Evolutionary conservation across 1,140 invertebrate genomes (phyloP).

Genomic region (Drosophila repleta): DNA sequence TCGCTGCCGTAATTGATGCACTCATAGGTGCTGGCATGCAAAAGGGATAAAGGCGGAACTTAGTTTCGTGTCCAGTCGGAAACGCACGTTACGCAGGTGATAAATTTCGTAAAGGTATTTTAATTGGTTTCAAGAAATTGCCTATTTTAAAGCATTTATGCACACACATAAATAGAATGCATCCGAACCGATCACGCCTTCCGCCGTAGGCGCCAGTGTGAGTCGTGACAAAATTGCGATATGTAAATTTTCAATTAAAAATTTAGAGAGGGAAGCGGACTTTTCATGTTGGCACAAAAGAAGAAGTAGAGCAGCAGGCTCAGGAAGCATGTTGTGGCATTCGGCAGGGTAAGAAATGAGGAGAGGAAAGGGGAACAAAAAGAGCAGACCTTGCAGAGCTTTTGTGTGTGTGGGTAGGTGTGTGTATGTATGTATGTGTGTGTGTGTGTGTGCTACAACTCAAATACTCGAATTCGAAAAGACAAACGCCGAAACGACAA

Average conservation of each 20-base stretch:
- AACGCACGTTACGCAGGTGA: constrained; percentile 63
- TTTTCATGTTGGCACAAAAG: constrained; percentile 20
- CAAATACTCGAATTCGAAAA: constrained; percentile 71
- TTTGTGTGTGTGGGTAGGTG: constrained; percentile 3
- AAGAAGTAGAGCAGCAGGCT: not conserved
- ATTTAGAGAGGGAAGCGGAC: constrained; percentile 49
- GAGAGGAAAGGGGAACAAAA: not conserved
- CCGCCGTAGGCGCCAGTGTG: too few relatives aligned
- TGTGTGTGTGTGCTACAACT: constrained; percentile 41
- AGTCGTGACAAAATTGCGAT: constrained; percentile 42
- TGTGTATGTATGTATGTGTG: not conserved
- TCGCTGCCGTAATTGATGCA: constrained; percentile 61
- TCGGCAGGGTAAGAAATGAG: constrained; percentile 6
- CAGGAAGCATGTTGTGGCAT: constrained; percentile 15
- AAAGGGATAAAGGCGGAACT: constrained; percentile 29
- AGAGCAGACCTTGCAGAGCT: not conserved
- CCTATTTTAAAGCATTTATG: too few relatives aligned
- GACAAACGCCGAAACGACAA: constrained; percentile 54
- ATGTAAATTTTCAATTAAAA: constrained; percentile 70
- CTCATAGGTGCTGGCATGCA: constrained; percentile 51
- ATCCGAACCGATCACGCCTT: too few relatives aligned
- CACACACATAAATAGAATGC: too few relatives aligned
- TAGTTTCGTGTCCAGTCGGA: constrained; percentile 22
- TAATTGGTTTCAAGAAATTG: constrained; percentile 68
- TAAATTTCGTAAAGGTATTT: constrained; percentile 65